Evolutionary conservation across 1,140 invertebrate species (phyloP).

Genomic region (Zelostemma sp.): DNA sequence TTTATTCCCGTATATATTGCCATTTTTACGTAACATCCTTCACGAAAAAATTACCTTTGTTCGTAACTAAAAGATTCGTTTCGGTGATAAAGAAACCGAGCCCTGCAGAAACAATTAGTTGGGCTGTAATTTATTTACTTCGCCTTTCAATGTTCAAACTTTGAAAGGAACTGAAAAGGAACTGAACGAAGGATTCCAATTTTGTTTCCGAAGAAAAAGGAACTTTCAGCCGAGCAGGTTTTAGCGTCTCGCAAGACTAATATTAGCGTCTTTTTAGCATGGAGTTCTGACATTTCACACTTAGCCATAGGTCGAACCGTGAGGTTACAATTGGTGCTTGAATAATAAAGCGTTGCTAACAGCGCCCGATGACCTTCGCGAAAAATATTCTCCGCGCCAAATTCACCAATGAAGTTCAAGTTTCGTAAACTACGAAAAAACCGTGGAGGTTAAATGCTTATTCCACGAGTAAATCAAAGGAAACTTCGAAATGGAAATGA

Average conservation of each 20-base stretch:
- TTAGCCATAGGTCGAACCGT: constrained; percentile 40
- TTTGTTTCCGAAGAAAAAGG: background rate
- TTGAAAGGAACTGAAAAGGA: too few relatives aligned
- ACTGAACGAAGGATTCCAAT: too few relatives aligned
- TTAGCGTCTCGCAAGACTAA: constrained; percentile 39
- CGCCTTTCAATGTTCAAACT: too few relatives aligned
- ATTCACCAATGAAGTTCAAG: too few relatives aligned
- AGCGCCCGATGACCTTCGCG: constrained; percentile 25
- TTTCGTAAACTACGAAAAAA: too few relatives aligned
- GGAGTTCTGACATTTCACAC: constrained; percentile 52
- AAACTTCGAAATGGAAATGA: too few relatives aligned
- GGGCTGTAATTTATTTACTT: too few relatives aligned
- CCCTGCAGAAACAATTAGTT: too few relatives aligned
- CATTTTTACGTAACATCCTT: background rate
- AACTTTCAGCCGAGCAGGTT: constrained; percentile 33
- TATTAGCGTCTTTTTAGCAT: constrained; percentile 51
- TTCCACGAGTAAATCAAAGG: too few relatives aligned
- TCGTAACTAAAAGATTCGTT: background rate
- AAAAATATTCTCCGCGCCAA: constrained; percentile 19
- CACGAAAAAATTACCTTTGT: background rate
- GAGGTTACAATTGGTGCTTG: constrained; percentile 42
- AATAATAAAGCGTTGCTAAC: constrained; percentile 45
- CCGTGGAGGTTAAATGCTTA: too few relatives aligned
- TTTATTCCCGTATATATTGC: background rate
- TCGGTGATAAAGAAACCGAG: background rate